Evolutionary conservation across 2,797 vertebrate genomes (phyloP).

Genomic region (Channa striata): DNA sequence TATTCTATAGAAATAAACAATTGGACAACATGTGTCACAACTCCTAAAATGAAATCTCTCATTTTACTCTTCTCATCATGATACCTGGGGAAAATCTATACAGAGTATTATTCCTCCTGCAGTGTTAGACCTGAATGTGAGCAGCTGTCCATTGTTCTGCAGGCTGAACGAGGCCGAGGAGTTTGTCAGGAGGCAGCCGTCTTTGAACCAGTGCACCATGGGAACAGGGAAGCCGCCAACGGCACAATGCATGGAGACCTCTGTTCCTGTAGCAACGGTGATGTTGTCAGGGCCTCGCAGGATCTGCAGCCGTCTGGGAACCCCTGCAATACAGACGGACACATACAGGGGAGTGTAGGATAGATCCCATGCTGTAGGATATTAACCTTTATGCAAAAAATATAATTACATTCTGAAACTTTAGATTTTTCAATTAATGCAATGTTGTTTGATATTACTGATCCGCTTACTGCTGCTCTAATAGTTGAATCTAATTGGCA

Average conservation of each 20-base stretch:
- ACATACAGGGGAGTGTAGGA: background rate
- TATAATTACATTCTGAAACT: too few species aligned
- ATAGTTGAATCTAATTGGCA: too few species aligned
- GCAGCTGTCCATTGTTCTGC: constrained; percentile 82
- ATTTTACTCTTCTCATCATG: background rate
- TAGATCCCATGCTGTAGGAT: background rate
- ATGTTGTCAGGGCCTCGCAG: constrained; percentile 79
- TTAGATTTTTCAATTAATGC: too few species aligned
- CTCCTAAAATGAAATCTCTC: background rate
- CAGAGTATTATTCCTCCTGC: constrained; percentile 50
- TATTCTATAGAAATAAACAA: background rate
- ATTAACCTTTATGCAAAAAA: background rate
- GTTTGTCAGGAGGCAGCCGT: constrained; percentile 75
- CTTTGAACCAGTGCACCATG: constrained; percentile 87
- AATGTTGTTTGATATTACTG: too few species aligned
- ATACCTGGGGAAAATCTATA: constrained; percentile 14
- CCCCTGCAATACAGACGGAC: constrained; percentile 51
- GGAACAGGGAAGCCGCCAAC: constrained; percentile 81
- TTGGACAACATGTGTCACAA: background rate
- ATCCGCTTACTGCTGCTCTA: too few species aligned
- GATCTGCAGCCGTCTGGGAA: constrained; percentile 72
- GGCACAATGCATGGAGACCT: constrained; percentile 78
- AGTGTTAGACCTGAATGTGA: constrained; percentile 80
- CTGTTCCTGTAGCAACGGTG: constrained; percentile 77
- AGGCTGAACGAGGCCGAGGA: constrained; percentile 72